Evolutionary conservation across 2,113 vertebrate genomes (phyloP), one percentile per base, ranked within the genome.

Genomic region (Electrona antarctica): DNA sequence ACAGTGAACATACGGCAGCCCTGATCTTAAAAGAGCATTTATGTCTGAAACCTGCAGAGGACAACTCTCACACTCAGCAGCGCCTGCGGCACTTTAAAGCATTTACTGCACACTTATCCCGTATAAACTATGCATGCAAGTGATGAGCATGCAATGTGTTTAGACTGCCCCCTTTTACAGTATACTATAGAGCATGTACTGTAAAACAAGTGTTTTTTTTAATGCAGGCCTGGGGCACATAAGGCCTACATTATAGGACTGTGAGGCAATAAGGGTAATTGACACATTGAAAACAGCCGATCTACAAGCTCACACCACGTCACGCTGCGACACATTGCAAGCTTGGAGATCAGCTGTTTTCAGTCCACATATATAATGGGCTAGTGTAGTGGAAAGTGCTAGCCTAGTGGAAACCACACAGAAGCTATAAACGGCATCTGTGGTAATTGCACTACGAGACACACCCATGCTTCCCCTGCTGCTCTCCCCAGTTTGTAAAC

Each of bases 401-500:
- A 14, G 71, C 73, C 76, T 84, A 56, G 79, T 84, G 83, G 78
- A 89, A 91, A 92, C 87, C 88, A 72, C 86, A 85, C 64, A 73
- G 80, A 21, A 12, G 88, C 90, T 90, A 88, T 88, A 92, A 91
- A 91, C 87, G 75, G 82, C 51, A 28, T 57, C 71, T 70, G 83
- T 51, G 67, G 63, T 51, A 33, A 50, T 7, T 78, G 84, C 81
- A 70, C 60, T 56, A 56, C 62, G 49, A 60, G 80, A 77, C 91
- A 90, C 88, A 76, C 88, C 87, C 81, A 70, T 78, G 63, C 73
- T 29, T 67, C 57, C 21, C 61, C 67, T 41, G 47, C 59, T 59
- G 73, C 65, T 80, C 74, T 76, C 65, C 69, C 72, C 70, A 9
- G 21, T 56, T 48, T 47, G 47, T 14, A 28, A 7, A 29, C 61